These are phyloP conservation scores for Cataglyphis rosenhaueri DNA, from an alignment of 2,888 invertebrate genomes.

Conservation along the genomic window DNA sequence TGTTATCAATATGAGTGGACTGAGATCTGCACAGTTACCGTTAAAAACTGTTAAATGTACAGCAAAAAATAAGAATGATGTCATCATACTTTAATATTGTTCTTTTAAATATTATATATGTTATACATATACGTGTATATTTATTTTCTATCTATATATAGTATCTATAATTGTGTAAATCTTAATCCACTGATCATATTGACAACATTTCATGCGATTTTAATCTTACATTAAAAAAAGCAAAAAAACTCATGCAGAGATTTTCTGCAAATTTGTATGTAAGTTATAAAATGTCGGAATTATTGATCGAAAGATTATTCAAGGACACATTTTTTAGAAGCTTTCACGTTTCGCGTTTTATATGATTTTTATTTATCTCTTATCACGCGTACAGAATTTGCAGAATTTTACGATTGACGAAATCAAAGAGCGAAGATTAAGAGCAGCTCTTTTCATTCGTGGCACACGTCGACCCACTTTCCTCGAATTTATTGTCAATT, in stretches of 20 bases:
- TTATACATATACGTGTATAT: no score
- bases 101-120: no score
- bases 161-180: not conserved
- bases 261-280: not conserved
- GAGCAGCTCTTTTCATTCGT: constrained; percentile 28
- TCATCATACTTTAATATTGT: no score
- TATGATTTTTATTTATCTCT: not conserved
- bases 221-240: not conserved
- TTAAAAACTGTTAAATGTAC: no score
- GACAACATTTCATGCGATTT: not conserved
- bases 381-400: not conserved
- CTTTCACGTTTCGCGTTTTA: not conserved
- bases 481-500: constrained; percentile 22
- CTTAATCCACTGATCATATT: not conserved
- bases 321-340: not conserved
- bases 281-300: not conserved
- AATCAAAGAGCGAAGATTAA: constrained; percentile 33
- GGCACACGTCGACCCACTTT: constrained; percentile 9
- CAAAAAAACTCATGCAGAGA: not conserved
- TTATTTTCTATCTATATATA: no score
- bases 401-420: constrained; percentile 15
- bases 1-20: no score
- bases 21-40: no score
- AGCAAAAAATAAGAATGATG: no score
- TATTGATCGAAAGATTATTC: not conserved